Conservation (phyloP, 2,113 vertebrate genomes). For the Candoia aspera region DNA sequence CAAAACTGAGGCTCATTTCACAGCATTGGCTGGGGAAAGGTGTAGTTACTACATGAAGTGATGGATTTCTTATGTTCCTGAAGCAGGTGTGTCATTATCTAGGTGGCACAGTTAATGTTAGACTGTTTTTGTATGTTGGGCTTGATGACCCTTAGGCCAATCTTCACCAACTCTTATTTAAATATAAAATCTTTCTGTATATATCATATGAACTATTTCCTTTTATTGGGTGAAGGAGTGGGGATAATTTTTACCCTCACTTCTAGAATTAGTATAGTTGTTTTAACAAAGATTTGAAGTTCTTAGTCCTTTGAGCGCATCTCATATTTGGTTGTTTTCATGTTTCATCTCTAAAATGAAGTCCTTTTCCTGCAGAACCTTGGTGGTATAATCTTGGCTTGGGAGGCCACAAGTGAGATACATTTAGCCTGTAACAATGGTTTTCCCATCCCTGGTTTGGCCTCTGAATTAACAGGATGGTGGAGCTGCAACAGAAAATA, state of each 20-base stretch:
- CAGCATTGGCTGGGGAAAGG: conserved; percentile 18
- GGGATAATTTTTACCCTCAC: neutral
- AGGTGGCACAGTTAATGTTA: neutral
- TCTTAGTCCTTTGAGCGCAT: conserved; percentile 22
- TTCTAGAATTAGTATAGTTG: conserved; percentile 27
- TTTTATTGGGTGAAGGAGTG: neutral
- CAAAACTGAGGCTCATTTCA: conserved; percentile 31
- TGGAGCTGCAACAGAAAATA: neutral
- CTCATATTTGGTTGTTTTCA: neutral
- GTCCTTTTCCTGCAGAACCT: neutral
- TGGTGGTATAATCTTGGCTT: neutral
- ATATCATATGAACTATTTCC: neutral
- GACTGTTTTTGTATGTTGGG: neutral
- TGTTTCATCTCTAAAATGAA: neutral
- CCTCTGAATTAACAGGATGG: conserved; percentile 10
- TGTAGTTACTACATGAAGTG: conserved; percentile 27
- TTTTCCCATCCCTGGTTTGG: neutral
- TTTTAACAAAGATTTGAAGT: conserved; percentile 20
- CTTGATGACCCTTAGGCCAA: conserved; percentile 17
- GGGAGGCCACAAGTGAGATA: neutral
- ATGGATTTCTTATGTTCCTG: conserved; percentile 18
- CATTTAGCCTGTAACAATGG: neutral
- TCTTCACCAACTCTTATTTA: conserved; percentile 6
- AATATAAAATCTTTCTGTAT: conserved; percentile 23
- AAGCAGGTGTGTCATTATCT: neutral